Conservation (phyloP, 92 coral and sea anemone genomes). For the Epizoanthus ramosus region DNA sequence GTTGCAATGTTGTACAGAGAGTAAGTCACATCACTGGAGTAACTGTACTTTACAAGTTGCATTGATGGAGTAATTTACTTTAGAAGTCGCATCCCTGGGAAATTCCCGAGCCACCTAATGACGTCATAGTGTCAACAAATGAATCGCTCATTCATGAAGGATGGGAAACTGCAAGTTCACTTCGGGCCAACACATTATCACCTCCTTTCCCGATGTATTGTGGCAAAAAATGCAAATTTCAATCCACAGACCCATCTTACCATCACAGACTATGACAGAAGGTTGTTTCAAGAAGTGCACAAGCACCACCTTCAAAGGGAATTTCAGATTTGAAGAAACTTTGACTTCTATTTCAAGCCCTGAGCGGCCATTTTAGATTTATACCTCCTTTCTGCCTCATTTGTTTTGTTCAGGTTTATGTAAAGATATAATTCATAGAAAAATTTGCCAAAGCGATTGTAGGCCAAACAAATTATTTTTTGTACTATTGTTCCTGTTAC, state of each 20-base stretch:
- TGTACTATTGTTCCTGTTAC: conserved; percentile 38
- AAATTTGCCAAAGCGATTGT: conserved; percentile 15
- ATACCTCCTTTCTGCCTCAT: conserved; percentile 15
- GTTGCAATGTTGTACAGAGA: no score
- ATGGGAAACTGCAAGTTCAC: conserved; percentile 23
- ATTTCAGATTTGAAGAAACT: no score
- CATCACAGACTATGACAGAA: no score
- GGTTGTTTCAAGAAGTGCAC: conserved; percentile 10
- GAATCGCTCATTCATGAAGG: conserved; percentile 49
- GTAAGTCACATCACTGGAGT: no score
- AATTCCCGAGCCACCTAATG: conserved; percentile 54
- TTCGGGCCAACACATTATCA: no score
- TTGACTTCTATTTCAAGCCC: not conserved
- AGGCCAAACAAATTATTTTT: conserved; percentile 34
- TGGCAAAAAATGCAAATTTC: not conserved
- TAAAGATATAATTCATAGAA: conserved; percentile 20
- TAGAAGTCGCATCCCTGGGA: conserved; percentile 29
- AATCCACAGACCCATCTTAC: no score
- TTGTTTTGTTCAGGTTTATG: conserved; percentile 1
- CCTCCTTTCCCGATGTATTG: not conserved
- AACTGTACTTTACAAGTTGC: no score
- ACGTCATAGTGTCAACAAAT: conserved; percentile 44
- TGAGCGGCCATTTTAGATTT: not conserved
- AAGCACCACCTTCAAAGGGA: no score
- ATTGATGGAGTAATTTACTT: no score